phyloP scores from a whole-genome alignment of 2,797 vertebrate species.

The Protonibea diacanthus region DNA sequence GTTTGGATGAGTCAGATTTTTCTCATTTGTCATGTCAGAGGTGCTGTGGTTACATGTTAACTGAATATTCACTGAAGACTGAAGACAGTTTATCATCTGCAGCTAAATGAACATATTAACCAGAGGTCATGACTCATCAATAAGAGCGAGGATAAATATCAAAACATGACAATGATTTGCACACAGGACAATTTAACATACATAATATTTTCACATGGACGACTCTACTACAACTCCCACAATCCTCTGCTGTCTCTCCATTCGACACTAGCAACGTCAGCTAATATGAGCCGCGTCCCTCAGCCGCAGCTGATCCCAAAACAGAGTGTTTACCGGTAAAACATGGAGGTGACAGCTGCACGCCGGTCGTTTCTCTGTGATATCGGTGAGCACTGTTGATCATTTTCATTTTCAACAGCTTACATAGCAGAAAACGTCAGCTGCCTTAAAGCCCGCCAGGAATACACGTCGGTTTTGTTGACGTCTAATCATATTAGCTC shows the following conservation, averaged over 20 bases:
- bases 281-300: background rate
- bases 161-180: too few species aligned
- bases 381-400: slow-evolving; percentile 70
- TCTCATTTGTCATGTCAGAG: too few species aligned
- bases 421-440: background rate
- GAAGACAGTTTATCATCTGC: too few species aligned
- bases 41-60: too few species aligned
- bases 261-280: background rate
- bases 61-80: too few species aligned
- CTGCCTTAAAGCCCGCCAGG: background rate
- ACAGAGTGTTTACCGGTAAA: background rate
- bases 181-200: too few species aligned
- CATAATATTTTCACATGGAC: too few species aligned
- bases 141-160: too few species aligned
- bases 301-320: background rate
- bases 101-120: too few species aligned
- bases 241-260: background rate
- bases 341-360: slow-evolving; percentile 77
- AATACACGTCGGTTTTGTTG: background rate
- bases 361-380: slow-evolving; percentile 78
- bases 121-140: too few species aligned
- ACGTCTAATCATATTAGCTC: background rate
- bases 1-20: too few species aligned
- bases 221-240: slow-evolving; percentile 57
- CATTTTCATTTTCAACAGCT: background rate